Evolutionary conservation across 1,140 invertebrate species (phyloP), one percentile per base, ranked within the genome.

Genomic region (Musca vetustissima): DNA sequence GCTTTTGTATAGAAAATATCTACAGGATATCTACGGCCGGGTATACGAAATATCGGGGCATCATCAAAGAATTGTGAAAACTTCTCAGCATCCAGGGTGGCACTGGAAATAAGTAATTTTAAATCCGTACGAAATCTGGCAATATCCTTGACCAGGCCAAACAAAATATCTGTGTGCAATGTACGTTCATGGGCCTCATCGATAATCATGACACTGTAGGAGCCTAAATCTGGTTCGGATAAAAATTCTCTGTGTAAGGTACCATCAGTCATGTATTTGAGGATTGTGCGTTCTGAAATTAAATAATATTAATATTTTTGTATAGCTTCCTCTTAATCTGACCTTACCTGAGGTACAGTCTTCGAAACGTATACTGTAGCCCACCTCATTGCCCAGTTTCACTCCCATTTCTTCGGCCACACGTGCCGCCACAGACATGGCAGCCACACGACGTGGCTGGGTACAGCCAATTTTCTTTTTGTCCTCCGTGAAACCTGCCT

Each of bases 261-360:
- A 79, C 98, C 98, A 85, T 99, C 98, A 50, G 98, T 99, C 97
- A 99, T 99, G 76, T 99, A 99, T 84, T 99, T 99, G n/a, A 99
- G 90, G 55, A 98, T 85, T 11, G 98, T 99, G 81, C 95, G 91
- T 68, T 96, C 90, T 71, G 36, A 7, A 49, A 55, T 22, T 32
- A 43, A 14, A 19, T 0, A 32, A 64, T 43, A 43, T 43, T 4
- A 43, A 43, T n/a, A n/a, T n/a, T n/a, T n/a, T n/a, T n/a, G 17
- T 19, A 19, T 17, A 17, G 14, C 7, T 19, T 64, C 32, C n/a
- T 11, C 8, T 17, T 32, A 67, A 4, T 28, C 8, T 28, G 28
- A 28, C 3, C 55, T 52, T 53, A 72, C 71, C 71, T 15, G 94
- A 97, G 3, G 97, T 98, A 75, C 98, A 99, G 84, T 99, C 98